These are phyloP conservation scores for Vireo altiloquus DNA, from an alignment of 2,113 vertebrate genomes.

Conservation along the genomic window DNA sequence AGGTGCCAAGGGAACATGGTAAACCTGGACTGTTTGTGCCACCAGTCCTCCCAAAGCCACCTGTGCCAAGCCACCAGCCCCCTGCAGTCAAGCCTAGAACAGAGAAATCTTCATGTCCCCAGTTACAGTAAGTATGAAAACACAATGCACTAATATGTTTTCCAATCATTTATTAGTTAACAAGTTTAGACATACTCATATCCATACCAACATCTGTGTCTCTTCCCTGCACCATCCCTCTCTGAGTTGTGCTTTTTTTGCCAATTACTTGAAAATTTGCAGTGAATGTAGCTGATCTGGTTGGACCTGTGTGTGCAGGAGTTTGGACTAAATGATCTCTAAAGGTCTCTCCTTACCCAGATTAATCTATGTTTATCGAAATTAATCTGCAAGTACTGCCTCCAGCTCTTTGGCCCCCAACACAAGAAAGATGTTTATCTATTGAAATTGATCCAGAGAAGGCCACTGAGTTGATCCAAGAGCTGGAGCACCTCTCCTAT, in stretches of 20 bases:
- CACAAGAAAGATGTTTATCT: neutral
- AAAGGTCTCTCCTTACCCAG: neutral
- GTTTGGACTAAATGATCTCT: neutral
- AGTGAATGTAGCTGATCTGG: neutral
- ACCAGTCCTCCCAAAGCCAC: slow-evolving; percentile 63
- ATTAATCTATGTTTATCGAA: neutral
- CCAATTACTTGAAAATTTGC: neutral
- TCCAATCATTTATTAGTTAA: neutral
- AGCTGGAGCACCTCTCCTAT: neutral
- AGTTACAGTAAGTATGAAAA: slow-evolving; percentile 73
- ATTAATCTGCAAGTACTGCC: neutral
- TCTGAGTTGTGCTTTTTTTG: neutral
- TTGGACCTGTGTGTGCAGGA: neutral
- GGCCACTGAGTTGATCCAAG: neutral
- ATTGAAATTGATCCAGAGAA: neutral
- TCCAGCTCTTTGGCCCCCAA: neutral
- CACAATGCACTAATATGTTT: neutral
- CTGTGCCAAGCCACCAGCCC: slow-evolving; percentile 12
- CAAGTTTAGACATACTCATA: neutral
- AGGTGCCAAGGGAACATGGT: neutral
- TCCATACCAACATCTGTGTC: neutral
- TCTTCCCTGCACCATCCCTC: neutral
- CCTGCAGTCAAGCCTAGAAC: slow-evolving; percentile 58
- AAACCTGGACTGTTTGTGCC: slow-evolving; percentile 58
- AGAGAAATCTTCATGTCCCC: slow-evolving; percentile 25